A percentile compares a stretch with the other conserved stretches of the same genome.
Evolutionary conservation across 1,140 invertebrate species (phyloP).

Genomic region (Cataglyphis hispanica): DNA sequence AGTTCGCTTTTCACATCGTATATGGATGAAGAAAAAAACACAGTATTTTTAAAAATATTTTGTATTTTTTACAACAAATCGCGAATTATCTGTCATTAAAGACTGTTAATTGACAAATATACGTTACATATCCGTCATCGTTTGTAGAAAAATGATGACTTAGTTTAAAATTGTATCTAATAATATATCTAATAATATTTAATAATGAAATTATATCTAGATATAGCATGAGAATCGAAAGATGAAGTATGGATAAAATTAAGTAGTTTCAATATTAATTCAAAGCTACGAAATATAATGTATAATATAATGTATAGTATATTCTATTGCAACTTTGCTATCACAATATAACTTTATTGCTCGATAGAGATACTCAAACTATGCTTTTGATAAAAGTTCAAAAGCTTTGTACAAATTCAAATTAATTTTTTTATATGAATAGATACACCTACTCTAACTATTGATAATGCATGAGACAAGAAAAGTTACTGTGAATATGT

Average conservation of each 20-base stretch:
- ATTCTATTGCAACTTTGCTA: neutral
- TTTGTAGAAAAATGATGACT: slow-evolving; percentile 5
- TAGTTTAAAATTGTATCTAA: slow-evolving; percentile 11
- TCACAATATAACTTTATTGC: neutral
- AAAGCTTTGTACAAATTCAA: neutral
- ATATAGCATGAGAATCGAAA: slow-evolving; percentile 7
- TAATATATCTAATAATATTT: too few relatives aligned
- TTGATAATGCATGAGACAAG: slow-evolving; percentile 26
- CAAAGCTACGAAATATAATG: neutral
- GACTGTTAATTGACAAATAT: neutral
- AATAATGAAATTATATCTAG: slow-evolving; percentile 14
- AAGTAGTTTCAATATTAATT: slow-evolving; percentile 11
- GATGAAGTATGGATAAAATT: neutral
- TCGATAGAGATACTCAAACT: neutral
- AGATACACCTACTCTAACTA: neutral
- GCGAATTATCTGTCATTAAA: neutral
- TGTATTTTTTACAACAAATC: neutral
- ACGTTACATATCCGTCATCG: neutral
- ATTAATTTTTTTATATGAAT: slow-evolving; percentile 4
- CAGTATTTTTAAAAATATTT: slow-evolving; percentile 19
- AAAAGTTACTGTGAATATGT: slow-evolving; percentile 36
- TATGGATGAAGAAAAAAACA: neutral
- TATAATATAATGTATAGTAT: too few relatives aligned
- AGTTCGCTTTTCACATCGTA: neutral
- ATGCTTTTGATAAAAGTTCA: neutral